These are phyloP conservation scores for Nothura maculosa DNA, from an alignment of 2,797 vertebrate species.

Conservation along the genomic window DNA sequence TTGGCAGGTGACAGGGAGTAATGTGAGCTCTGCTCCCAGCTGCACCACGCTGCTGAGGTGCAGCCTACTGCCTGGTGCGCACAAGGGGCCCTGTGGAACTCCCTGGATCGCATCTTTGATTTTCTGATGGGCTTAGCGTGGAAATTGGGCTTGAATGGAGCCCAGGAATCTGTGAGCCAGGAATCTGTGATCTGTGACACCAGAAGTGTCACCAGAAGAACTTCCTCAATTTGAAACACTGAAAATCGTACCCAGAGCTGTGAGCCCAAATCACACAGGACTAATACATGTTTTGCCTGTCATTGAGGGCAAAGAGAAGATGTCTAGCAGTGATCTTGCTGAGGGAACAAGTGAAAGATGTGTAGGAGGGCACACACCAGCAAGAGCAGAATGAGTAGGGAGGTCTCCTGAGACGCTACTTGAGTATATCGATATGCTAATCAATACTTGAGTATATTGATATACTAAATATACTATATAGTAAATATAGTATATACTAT, in stretches of 20 bases:
- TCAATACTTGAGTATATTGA: no score
- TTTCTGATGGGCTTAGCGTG: not conserved
- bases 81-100: no score
- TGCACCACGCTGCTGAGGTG: not conserved
- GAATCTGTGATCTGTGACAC: no score
- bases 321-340: not conserved
- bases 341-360: not conserved
- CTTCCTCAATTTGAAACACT: not conserved
- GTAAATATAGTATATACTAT: no score
- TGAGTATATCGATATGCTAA: no score
- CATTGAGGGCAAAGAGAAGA: not conserved
- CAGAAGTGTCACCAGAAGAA: no score
- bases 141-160: fast-evolving
- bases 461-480: no score
- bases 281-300: not conserved
- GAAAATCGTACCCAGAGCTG: not conserved
- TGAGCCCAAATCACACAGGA: not conserved
- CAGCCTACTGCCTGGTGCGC: not conserved
- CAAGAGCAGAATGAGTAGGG: not conserved
- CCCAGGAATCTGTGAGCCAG: not conserved
- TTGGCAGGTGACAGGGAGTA: no score
- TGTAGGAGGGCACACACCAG: not conserved
- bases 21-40: not conserved
- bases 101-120: not conserved
- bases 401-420: not conserved